A percentile compares a stretch with the other conserved stretches of the same genome.
Conservation (phyloP, 1,140 invertebrate species). For the Paramacrobiotus metropolitanus region DNA sequence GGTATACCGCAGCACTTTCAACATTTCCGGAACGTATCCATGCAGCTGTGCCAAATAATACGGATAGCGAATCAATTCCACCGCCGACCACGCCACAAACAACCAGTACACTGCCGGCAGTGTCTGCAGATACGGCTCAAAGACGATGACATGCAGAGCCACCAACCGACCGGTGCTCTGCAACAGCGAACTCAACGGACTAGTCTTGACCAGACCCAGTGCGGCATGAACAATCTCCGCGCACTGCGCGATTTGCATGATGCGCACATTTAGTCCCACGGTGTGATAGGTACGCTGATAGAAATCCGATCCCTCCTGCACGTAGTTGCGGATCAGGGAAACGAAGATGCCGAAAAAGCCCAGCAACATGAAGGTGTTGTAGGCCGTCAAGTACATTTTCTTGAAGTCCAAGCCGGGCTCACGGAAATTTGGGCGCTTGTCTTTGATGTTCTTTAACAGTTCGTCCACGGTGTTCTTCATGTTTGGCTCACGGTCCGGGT, state of each 20-base stretch:
- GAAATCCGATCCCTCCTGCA: not conserved
- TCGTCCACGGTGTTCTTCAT: not conserved
- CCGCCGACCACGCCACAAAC: not conserved
- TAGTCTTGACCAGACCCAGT: not conserved
- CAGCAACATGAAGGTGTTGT: conserved; percentile 2
- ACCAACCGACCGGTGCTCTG: not conserved
- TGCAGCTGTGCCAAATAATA: not conserved
- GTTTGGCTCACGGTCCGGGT: not conserved
- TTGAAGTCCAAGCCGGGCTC: not conserved
- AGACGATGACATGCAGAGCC: not conserved
- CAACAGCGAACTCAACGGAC: not conserved
- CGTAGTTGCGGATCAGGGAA: not conserved
- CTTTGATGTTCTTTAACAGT: not conserved
- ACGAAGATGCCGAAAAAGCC: not conserved
- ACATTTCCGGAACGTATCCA: not conserved
- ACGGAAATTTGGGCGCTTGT: not conserved
- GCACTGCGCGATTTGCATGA: not conserved
- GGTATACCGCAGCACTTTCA: conserved; percentile 3
- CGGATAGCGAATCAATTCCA: not conserved
- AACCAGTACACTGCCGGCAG: not conserved
- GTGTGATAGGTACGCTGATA: not conserved
- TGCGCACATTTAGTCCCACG: not conserved
- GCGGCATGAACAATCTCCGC: not conserved
- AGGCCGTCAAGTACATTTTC: not conserved
- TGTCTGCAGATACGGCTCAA: not conserved